Evolutionary conservation across 1,140 invertebrate genomes (phyloP).

Genomic region (Hylaeus volcanicus): DNA sequence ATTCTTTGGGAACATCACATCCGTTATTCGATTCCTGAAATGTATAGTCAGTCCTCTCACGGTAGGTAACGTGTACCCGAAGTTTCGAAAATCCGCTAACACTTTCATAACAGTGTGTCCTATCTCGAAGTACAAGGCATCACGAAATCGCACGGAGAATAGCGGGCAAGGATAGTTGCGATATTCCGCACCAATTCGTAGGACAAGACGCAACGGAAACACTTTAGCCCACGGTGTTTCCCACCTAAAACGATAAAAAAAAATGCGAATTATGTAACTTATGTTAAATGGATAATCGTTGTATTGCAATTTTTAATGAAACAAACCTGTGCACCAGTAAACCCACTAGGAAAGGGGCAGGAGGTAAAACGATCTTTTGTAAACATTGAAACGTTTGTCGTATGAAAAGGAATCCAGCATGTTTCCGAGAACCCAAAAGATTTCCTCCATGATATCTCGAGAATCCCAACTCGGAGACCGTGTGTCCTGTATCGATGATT

Average conservation of each 20-base stretch:
- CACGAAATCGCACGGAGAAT: slow-evolving; percentile 89
- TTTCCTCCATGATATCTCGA: slow-evolving; percentile 83
- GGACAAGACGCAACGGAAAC: slow-evolving; percentile 88
- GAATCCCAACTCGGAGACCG: slow-evolving; percentile 87
- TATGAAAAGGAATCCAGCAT: slow-evolving; percentile 92
- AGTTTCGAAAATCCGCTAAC: slow-evolving; percentile 93
- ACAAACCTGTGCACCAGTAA: slow-evolving; percentile 89
- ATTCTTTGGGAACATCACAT: slow-evolving; percentile 89
- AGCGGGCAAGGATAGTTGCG: slow-evolving; percentile 94
- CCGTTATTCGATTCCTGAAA: slow-evolving; percentile 91
- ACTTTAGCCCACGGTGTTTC: slow-evolving; percentile 94
- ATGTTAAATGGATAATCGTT: not conserved
- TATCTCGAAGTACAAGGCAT: slow-evolving; percentile 92
- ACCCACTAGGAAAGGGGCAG: slow-evolving; percentile 89
- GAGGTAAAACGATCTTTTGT: slow-evolving; percentile 88
- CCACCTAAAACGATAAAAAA: slow-evolving; percentile 81
- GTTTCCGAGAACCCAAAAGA: slow-evolving; percentile 90
- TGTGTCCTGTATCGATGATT: slow-evolving; percentile 82
- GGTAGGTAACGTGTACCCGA: slow-evolving; percentile 90
- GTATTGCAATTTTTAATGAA: not conserved
- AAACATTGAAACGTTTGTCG: slow-evolving; percentile 92
- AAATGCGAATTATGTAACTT: not conserved
- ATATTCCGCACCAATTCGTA: slow-evolving; percentile 92
- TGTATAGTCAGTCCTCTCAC: slow-evolving; percentile 91
- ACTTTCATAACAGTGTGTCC: slow-evolving; percentile 95